A percentile compares a stretch with the other conserved stretches of the same genome.
Evolutionary conservation across 2,797 vertebrate genomes (phyloP).

Genomic region (Paratrypauchen microcephalus): DNA sequence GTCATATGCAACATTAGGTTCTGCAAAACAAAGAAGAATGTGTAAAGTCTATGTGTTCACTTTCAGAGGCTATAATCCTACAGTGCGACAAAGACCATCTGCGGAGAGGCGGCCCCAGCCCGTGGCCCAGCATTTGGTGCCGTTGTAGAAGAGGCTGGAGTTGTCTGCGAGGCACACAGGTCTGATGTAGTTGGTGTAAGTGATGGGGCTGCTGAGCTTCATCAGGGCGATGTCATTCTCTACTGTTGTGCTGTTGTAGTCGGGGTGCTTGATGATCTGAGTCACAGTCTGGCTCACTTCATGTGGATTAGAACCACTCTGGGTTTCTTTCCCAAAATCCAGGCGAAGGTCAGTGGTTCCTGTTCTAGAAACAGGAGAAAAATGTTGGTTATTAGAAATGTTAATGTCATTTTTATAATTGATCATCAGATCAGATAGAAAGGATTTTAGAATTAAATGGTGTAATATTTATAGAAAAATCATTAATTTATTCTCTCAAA

Average conservation of each 20-base stretch:
- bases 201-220: constrained; percentile 57
- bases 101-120: constrained; percentile 63
- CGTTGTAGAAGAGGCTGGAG: constrained; percentile 50
- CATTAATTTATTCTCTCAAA: background rate
- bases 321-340: constrained; percentile 62
- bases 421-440: too few relatives aligned
- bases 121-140: constrained; percentile 63
- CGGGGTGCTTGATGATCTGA: too few relatives aligned
- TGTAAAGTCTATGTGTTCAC: background rate
- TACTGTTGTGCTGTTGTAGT: too few relatives aligned
- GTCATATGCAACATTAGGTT: background rate
- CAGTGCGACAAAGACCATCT: constrained; percentile 34
- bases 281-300: constrained; percentile 30
- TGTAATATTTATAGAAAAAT: background rate
- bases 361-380: constrained; percentile 9
- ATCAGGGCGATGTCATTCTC: constrained; percentile 72
- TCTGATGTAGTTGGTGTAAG: constrained; percentile 66
- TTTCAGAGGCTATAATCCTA: background rate
- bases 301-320: constrained; percentile 47
- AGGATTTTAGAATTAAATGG: background rate
- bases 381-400: background rate
- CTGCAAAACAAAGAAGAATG: constrained; percentile 33
- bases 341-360: background rate
- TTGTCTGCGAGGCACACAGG: constrained; percentile 78
- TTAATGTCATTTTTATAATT: background rate